These are phyloP conservation scores for Cricetomys ansorgei DNA, from an alignment of 2,113 vertebrate species.

Conservation along the genomic window DNA sequence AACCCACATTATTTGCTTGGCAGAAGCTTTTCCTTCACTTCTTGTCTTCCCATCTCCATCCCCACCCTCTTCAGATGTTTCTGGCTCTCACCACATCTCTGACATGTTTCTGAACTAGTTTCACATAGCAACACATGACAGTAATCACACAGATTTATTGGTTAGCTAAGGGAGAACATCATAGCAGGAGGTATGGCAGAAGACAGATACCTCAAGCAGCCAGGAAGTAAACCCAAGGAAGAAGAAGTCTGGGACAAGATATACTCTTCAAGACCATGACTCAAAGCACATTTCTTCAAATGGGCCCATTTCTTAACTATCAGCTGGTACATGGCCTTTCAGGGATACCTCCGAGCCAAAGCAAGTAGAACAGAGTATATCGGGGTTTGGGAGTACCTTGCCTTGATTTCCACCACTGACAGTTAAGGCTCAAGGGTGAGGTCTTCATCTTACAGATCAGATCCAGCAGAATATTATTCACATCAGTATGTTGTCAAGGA, in stretches of 20 bases:
- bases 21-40: background rate
- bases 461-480: background rate
- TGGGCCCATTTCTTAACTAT: background rate
- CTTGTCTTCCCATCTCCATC: accelerated
- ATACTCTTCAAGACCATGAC: background rate
- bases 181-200: background rate
- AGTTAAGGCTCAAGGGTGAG: background rate
- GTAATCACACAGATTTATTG: background rate
- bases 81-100: background rate
- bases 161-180: background rate
- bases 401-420: background rate
- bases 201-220: background rate
- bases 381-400: background rate
- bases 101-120: background rate
- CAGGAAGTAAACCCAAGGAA: background rate
- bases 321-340: background rate
- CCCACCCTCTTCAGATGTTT: background rate
- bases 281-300: background rate
- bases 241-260: background rate
- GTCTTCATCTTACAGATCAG: background rate
- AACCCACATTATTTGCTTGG: background rate
- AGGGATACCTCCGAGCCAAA: background rate
- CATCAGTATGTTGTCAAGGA: background rate
- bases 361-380: background rate
- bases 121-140: background rate